Percentiles rank a stretch among this genome's conserved stretches.
These are phyloP conservation scores for Mobula hypostoma DNA, from an alignment of 2,113 vertebrate species.

Conservation along the genomic window DNA sequence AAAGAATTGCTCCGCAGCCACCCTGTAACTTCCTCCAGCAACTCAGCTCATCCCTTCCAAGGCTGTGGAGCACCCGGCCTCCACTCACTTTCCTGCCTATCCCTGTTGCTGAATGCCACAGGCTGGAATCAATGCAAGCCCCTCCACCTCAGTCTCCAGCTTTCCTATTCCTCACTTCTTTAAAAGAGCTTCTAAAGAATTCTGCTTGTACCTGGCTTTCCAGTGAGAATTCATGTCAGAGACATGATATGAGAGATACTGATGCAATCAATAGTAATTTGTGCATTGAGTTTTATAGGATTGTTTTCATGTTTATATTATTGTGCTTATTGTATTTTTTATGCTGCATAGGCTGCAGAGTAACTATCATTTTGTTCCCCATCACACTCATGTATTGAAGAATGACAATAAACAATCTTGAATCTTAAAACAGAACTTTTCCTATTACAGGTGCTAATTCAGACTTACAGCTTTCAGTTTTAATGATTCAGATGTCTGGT, in stretches of 20 bases:
- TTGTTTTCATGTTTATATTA: no score
- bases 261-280: no score
- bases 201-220: not conserved
- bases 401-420: no score
- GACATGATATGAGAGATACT: no score
- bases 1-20: not conserved
- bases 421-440: not conserved
- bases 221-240: no score
- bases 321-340: no score
- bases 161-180: not conserved
- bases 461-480: not conserved
- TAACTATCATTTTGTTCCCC: no score
- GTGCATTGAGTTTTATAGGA: no score
- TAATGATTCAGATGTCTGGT: not conserved
- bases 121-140: not conserved
- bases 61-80: not conserved
- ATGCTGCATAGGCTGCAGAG: no score
- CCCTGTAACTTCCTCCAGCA: not conserved
- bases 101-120: not conserved
- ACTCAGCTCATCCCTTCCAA: not conserved
- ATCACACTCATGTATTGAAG: no score
- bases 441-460: not conserved
- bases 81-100: not conserved
- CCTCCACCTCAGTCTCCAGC: not conserved
- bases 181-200: not conserved